Evolutionary conservation across 2,797 vertebrate species (phyloP).

Genomic region (Gallinago solitaria): DNA sequence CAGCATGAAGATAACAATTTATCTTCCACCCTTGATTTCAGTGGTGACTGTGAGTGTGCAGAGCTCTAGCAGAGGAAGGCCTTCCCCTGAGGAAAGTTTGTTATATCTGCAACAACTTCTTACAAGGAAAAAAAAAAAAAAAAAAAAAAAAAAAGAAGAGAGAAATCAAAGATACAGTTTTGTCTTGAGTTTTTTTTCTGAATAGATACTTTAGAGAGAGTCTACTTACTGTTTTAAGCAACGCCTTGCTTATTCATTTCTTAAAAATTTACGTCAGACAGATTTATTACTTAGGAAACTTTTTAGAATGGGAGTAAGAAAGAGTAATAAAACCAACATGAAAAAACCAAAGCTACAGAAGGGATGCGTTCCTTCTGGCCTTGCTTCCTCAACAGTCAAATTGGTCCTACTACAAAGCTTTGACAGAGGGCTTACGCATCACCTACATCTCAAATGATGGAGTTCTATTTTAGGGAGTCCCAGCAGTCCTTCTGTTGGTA

Average conservation of each 20-base stretch:
- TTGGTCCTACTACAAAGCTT: not conserved
- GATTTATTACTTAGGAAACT: not conserved
- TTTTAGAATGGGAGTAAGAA: not conserved
- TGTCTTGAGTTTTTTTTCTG: not conserved
- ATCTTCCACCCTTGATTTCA: not conserved
- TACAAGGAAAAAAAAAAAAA: not conserved
- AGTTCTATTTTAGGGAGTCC: not conserved
- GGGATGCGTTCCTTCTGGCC: not conserved
- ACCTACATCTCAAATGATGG: not conserved
- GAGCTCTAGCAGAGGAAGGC: not conserved
- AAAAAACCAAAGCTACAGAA: not conserved
- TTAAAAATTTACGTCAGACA: not conserved
- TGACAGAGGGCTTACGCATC: not conserved
- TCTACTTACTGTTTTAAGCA: not conserved
- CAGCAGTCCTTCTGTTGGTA: not conserved
- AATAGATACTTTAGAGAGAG: not conserved
- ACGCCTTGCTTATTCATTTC: not conserved
- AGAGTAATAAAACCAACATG: not conserved
- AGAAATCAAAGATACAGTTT: not conserved
- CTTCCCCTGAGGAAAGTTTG: not conserved
- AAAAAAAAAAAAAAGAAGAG: not conserved
- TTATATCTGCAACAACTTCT: not conserved
- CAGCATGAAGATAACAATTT: not conserved
- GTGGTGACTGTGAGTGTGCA: fast-evolving
- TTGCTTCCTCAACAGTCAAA: not conserved